A percentile compares a stretch with the other conserved stretches of the same genome.
Evolutionary conservation across 2,797 vertebrate species (phyloP).

Genomic region (Acanthis flammea): DNA sequence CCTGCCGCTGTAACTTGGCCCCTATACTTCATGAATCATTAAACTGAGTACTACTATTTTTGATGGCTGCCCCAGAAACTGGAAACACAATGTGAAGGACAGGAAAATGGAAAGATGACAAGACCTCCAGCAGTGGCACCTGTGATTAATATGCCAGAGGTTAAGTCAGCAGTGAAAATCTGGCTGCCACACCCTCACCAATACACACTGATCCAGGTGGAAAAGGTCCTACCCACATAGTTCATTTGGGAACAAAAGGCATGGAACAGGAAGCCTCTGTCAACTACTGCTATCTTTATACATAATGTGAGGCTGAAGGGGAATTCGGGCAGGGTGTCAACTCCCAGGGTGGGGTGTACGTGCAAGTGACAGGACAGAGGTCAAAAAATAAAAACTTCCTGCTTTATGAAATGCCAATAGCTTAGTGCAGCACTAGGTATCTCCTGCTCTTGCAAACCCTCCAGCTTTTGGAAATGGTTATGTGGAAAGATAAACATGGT

Average conservation of each 20-base stretch:
- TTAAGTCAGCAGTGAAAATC: neutral
- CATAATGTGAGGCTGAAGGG: neutral
- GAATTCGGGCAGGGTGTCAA: neutral
- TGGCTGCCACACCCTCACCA: neutral
- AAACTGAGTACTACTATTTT: neutral
- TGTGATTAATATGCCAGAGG: neutral
- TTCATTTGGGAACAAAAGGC: neutral
- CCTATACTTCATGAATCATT: neutral
- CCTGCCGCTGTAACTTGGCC: neutral
- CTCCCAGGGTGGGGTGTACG: neutral
- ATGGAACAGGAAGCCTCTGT: neutral
- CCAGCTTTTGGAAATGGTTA: neutral
- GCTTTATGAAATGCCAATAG: neutral
- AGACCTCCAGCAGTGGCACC: neutral
- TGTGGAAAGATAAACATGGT: neutral
- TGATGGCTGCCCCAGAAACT: neutral
- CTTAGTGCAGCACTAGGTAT: neutral
- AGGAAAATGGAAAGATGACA: neutral
- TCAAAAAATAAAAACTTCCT: neutral
- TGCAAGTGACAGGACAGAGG: neutral
- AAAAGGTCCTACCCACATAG: neutral
- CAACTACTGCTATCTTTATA: rapidly evolving
- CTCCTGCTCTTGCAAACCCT: neutral
- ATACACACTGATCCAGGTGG: rapidly evolving
- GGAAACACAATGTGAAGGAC: neutral